phyloP scores from a whole-genome alignment of 30 jellyfish, hydroid and myxozoan species.

The Aurelia sp. region DNA sequence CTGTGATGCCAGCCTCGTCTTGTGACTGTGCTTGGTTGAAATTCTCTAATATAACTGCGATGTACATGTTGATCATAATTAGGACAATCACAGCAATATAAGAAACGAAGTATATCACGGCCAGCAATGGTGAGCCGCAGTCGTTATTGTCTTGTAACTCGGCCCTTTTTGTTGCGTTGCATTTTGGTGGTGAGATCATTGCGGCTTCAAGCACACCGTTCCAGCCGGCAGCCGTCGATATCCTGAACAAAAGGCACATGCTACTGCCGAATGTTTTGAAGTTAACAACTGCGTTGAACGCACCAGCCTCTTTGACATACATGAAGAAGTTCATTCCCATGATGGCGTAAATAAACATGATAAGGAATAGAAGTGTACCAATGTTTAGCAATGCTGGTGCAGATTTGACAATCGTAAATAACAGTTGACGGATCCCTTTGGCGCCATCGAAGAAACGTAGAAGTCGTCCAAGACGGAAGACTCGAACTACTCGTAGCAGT shows the following conservation, averaged over 20 bases:
- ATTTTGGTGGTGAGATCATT: slow-evolving; percentile 89
- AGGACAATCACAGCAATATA: slow-evolving; percentile 85
- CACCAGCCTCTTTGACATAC: slow-evolving; percentile 75
- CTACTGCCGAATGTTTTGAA: slow-evolving; percentile 95
- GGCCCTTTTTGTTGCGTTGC: slow-evolving; percentile 50
- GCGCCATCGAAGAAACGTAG: slow-evolving; percentile 99
- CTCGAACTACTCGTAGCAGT: slow-evolving; percentile 93
- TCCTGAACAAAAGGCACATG: slow-evolving; percentile 92
- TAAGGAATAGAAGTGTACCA: slow-evolving; percentile 91
- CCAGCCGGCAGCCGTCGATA: slow-evolving; percentile 99
- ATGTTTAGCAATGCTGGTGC: slow-evolving; percentile 96
- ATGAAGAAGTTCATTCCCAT: slow-evolving; percentile 94
- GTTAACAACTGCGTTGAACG: slow-evolving; percentile 79
- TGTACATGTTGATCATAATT: slow-evolving; percentile 89
- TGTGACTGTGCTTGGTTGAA: slow-evolving; percentile 94
- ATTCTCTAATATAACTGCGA: slow-evolving; percentile 94
- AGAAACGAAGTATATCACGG: slow-evolving; percentile 79
- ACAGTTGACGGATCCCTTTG: slow-evolving; percentile 85
- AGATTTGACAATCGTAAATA: slow-evolving; percentile 93
- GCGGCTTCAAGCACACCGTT: slow-evolving; percentile 94
- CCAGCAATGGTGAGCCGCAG: slow-evolving; percentile 86
- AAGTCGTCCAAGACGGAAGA: slow-evolving; percentile 92
- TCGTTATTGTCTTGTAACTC: slow-evolving; percentile 36
- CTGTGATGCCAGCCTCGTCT: slow-evolving; percentile 99
- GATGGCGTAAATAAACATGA: slow-evolving; percentile 90